Percentiles rank a stretch among this genome's conserved stretches.
phyloP scores from a whole-genome alignment of 2,113 vertebrate genomes.

The Cyanoderma ruficeps region DNA sequence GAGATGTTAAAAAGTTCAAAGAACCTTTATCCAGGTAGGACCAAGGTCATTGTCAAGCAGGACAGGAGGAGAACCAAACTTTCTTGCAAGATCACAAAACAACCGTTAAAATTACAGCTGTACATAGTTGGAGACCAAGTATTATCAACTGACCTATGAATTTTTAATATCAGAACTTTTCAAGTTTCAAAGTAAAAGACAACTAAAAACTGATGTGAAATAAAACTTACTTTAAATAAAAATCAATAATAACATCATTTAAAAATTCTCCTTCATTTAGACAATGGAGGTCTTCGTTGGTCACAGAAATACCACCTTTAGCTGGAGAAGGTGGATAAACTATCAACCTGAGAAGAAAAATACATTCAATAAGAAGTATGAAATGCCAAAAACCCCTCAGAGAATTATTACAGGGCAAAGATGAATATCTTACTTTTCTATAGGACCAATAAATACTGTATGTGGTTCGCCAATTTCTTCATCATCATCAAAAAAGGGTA shows the following conservation, averaged over 20 bases:
- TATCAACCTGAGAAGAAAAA: constrained; percentile 83
- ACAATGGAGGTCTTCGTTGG: constrained; percentile 98
- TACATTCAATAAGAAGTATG: not conserved
- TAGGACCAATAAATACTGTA: constrained; percentile 91
- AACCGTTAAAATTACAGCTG: not conserved
- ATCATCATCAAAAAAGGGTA: constrained; percentile 83
- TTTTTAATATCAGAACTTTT: not conserved
- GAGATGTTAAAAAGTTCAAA: not conserved
- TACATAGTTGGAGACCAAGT: not conserved
- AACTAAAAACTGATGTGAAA: not conserved
- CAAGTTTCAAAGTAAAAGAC: not conserved
- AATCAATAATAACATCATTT: constrained; percentile 99
- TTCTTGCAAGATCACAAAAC: not conserved
- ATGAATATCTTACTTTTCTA: constrained; percentile 86
- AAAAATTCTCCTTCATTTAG: constrained; percentile 97
- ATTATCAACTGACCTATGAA: not conserved
- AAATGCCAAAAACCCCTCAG: not conserved
- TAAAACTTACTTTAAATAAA: constrained; percentile 97
- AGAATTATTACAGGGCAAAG: not conserved
- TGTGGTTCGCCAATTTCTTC: constrained; percentile 90
- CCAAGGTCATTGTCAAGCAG: not conserved
- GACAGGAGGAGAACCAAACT: not conserved
- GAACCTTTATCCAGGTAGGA: not conserved
- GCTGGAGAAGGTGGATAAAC: constrained; percentile 96
- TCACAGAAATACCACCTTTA: constrained; percentile 96